Base-by-base conservation (phyloP, 2,113 vertebrate species). In the Vidua macroura region DNA sequence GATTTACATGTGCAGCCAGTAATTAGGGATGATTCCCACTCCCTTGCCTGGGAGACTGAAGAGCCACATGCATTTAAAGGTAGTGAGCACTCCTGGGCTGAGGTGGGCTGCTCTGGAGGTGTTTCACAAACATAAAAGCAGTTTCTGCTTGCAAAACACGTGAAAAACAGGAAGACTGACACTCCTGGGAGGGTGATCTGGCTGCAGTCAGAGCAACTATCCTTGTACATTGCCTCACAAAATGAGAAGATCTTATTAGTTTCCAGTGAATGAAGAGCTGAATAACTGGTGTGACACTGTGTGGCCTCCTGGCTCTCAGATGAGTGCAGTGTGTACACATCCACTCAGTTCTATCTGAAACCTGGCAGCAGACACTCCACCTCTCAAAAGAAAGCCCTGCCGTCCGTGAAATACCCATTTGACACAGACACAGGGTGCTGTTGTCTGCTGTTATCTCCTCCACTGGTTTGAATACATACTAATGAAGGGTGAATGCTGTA, bases 1-100 rank as follows among this genome's bases (percentile, higher is more conserved):
- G 91, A 83, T 96, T 95, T 92, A 59, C 76, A 75, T 75, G 80
- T 30, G 59, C 83, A 94, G 72, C 27, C 90, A 80, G 43, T 31
- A 95, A 93, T 88, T 68, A 92, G 11, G 91, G 80, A 44, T 18
- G 79, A 68, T 96, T 92, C 68, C 64, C 73, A 70, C 88, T 94
- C 35, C 41, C n/a, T 75, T 33, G 56, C 69, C 73, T 39, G 56
- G 52, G 73, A 94, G 64, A 60, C 1, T 5, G 56, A 70, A 24
- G 31, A 90, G 43, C 56, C 75, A n/a, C 2, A 0, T 33, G 88
- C 51, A 69, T 25, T 13, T 62, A 27, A 51, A 94, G 39, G 55
- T 62, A 55, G 41, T 63, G 63, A 86, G 43, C 55, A 86, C 84
- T 76, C 91, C 70, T 73, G 53, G 27, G 46, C 55, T 31, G 55